A percentile compares a stretch with the other conserved stretches of the same genome.
Conservation (phyloP, 2,113 vertebrate genomes). For the Zingel zingel region DNA sequence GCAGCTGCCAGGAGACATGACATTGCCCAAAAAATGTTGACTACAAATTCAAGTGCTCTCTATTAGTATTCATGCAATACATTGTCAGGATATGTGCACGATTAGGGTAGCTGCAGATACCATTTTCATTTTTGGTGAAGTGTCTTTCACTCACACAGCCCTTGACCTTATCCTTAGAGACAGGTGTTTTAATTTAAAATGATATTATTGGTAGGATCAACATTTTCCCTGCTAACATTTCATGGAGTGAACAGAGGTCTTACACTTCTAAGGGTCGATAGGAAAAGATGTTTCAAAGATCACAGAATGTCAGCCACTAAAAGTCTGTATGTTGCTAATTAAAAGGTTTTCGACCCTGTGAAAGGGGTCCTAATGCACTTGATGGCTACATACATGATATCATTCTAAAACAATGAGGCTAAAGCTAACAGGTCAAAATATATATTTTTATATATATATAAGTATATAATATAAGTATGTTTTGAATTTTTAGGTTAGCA, state of each 20-base stretch:
- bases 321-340: not conserved
- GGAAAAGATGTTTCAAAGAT: not conserved
- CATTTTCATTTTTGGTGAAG: not conserved
- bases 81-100: not conserved
- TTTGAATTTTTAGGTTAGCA: not conserved
- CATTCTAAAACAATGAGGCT: not conserved
- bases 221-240: not conserved
- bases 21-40: conserved; percentile 34
- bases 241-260: not conserved
- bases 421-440: not conserved
- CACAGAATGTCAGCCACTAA: not conserved
- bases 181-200: not conserved
- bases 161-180: not conserved
- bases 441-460: too few species aligned
- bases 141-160: not conserved
- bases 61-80: conserved; percentile 27
- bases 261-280: not conserved
- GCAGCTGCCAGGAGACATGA: conserved; percentile 48
- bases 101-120: conserved; percentile 15
- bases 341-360: not conserved
- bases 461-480: too few species aligned
- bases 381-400: not conserved
- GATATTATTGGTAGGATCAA: not conserved
- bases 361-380: not conserved
- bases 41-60: conserved; percentile 33